Evolutionary conservation across 2,888 invertebrate genomes (phyloP).

Genomic region (Pycnomerus fuliginosus): DNA sequence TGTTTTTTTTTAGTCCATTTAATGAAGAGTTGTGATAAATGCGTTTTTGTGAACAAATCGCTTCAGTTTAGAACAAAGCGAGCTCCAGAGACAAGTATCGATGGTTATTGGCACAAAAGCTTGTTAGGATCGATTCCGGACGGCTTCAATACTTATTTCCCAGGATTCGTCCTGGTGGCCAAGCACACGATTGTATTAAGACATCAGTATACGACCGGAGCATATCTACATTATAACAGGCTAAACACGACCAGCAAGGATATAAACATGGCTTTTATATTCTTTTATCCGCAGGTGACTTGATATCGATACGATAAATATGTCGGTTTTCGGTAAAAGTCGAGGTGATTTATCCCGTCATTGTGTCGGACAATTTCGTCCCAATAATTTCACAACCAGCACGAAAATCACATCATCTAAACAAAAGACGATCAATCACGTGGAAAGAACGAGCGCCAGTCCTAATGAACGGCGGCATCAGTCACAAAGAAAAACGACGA

Average conservation of each 20-base stretch:
- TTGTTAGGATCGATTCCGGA: background rate
- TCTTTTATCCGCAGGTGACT: constrained; percentile 40
- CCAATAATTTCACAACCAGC: too few relatives aligned
- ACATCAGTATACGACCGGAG: constrained; percentile 41
- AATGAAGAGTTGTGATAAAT: too few relatives aligned
- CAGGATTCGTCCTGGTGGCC: constrained; percentile 38
- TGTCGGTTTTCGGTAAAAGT: constrained; percentile 42
- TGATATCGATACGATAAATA: constrained; percentile 44
- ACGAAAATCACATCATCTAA: constrained; percentile 25
- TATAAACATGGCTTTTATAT: constrained; percentile 45
- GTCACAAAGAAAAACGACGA: constrained; percentile 39
- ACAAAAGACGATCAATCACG: constrained; percentile 43
- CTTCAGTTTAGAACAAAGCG: background rate
- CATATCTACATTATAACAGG: constrained; percentile 45
- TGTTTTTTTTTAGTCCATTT: too few relatives aligned
- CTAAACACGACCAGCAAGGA: constrained; percentile 43
- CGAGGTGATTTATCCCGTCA: constrained; percentile 33
- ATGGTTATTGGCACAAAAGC: background rate
- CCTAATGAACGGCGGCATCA: constrained; percentile 43
- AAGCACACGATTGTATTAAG: constrained; percentile 42
- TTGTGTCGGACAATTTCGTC: too few relatives aligned
- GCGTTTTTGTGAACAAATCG: too few relatives aligned
- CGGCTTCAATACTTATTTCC: constrained; percentile 18
- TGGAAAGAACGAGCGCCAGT: constrained; percentile 38
- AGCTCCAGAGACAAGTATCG: background rate